phyloP scores from a whole-genome alignment of 2,113 vertebrate genomes.

The Turnix velox region DNA sequence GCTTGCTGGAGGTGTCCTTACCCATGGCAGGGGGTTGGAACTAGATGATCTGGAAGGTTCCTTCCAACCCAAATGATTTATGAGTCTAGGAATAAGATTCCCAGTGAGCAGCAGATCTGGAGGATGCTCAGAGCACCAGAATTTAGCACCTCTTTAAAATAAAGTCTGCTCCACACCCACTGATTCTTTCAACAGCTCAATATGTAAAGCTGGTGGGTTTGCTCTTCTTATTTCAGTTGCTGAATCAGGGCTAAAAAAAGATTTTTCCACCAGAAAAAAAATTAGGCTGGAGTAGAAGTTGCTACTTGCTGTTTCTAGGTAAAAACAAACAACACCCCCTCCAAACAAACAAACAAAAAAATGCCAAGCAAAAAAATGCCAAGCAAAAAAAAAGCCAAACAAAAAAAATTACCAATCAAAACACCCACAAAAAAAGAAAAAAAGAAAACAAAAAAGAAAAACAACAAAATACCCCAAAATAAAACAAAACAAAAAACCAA shows the following conservation, averaged over 20 bases:
- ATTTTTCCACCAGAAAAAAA: background rate
- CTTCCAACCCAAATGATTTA: no score
- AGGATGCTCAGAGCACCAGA: background rate
- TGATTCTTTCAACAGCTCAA: background rate
- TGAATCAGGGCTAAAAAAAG: background rate
- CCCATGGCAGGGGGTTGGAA: no score
- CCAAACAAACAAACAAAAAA: no score
- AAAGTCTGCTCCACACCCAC: background rate
- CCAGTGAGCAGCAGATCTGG: background rate
- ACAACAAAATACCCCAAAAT: no score
- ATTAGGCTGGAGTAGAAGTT: background rate
- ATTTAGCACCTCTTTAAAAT: background rate
- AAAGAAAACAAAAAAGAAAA: no score
- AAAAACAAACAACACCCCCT: no score
- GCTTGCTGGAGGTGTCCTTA: no score
- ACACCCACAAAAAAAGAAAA: no score
- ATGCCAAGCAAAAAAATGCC: background rate
- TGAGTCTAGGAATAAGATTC: background rate
- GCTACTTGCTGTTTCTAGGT: background rate
- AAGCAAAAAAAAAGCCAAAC: background rate
- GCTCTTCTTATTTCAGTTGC: background rate
- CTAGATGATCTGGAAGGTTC: no score
- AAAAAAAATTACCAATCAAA: no score
- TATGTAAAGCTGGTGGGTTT: background rate
- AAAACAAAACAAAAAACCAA: no score